Evolutionary conservation across 2,888 invertebrate species (phyloP).

Genomic region (Congeria kusceri): DNA sequence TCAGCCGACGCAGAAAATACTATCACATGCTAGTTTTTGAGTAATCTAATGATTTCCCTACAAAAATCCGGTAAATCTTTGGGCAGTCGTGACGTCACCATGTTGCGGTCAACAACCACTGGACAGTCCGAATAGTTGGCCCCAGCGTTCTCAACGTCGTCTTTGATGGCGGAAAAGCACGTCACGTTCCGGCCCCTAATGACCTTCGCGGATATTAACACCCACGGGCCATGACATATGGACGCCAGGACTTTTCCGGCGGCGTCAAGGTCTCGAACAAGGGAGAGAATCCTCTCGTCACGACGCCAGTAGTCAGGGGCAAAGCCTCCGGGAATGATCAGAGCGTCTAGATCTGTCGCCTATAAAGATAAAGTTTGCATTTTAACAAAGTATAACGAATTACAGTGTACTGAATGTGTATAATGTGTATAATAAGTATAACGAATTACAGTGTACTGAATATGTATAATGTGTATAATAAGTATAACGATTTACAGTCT

Average conservation of each 20-base stretch:
- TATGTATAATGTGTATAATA: no score
- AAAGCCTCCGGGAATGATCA: constrained; percentile 82
- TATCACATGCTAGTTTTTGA: constrained; percentile 20
- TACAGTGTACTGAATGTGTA: not conserved
- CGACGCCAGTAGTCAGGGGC: constrained; percentile 80
- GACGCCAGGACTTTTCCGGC: constrained; percentile 75
- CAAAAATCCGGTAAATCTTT: constrained; percentile 80
- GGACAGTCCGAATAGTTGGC: constrained; percentile 75
- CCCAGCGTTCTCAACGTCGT: constrained; percentile 82
- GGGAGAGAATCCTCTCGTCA: constrained; percentile 75
- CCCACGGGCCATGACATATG: constrained; percentile 81
- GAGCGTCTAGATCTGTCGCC: constrained; percentile 67
- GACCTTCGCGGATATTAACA: constrained; percentile 79
- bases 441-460: no score
- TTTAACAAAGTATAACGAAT: not conserved
- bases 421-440: no score
- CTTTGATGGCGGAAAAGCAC: constrained; percentile 78
- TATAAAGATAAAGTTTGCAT: not conserved
- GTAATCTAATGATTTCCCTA: constrained; percentile 68
- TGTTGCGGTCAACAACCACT: constrained; percentile 80
- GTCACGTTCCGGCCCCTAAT: constrained; percentile 75
- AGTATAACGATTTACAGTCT: no score
- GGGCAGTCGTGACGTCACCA: constrained; percentile 79
- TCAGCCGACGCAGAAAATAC: not conserved
- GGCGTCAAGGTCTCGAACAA: constrained; percentile 72